These are phyloP conservation scores for Apogon hyalosoma DNA, from an alignment of 2,797 vertebrate genomes.

Conservation along the genomic window DNA sequence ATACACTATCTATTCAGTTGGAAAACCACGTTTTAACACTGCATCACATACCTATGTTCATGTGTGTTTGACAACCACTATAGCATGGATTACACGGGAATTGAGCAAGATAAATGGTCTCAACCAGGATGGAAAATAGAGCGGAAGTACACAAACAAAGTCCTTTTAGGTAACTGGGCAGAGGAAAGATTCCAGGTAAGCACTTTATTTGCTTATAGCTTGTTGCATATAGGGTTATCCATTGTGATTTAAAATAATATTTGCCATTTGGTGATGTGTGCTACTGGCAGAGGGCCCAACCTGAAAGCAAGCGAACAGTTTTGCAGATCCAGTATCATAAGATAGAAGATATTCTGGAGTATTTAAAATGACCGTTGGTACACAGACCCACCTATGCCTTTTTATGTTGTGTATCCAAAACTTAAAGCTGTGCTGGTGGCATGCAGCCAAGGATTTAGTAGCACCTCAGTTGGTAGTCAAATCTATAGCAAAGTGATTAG, in stretches of 20 bases:
- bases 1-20: conserved; percentile 46
- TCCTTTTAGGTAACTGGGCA: conserved; percentile 83
- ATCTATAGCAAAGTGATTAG: conserved; percentile 80
- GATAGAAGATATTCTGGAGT: neutral
- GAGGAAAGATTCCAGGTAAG: conserved; percentile 84
- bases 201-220: neutral
- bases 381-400: conserved; percentile 5
- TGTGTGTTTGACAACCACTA: conserved; percentile 24
- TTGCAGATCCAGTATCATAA: neutral
- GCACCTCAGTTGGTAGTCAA: conserved; percentile 62
- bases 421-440: conserved; percentile 31
- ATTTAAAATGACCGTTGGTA: conserved; percentile 24
- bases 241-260: neutral
- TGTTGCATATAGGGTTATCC: neutral
- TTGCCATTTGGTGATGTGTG: conserved; percentile 2
- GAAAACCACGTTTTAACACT: conserved; percentile 29
- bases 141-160: conserved; percentile 79
- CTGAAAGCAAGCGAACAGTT: neutral
- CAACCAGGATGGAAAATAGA: conserved; percentile 80
- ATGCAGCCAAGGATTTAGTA: conserved; percentile 44
- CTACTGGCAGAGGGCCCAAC: neutral
- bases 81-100: conserved; percentile 49
- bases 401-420: conserved; percentile 36
- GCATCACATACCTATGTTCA: conserved; percentile 14
- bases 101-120: conserved; percentile 68